These are phyloP conservation scores for Acleris emargana DNA, from an alignment of 2,888 invertebrate genomes.

Conservation along the genomic window DNA sequence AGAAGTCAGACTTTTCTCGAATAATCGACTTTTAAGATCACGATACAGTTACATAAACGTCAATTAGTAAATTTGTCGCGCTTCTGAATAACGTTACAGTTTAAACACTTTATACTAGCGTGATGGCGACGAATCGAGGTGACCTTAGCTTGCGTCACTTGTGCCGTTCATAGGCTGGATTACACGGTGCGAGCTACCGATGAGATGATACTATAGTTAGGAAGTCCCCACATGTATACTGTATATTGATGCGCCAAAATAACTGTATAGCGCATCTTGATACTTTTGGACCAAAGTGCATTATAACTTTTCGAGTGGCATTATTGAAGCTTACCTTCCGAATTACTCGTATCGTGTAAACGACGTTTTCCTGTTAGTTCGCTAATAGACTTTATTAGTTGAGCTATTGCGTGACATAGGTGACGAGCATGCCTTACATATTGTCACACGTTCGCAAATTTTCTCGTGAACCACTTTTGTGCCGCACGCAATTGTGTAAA, in stretches of 20 bases:
- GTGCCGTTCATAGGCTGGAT: background rate
- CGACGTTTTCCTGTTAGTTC: slow-evolving; percentile 21
- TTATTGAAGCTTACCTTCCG: background rate
- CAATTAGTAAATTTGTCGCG: slow-evolving; percentile 54
- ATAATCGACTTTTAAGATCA: slow-evolving; percentile 27
- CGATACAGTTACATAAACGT: slow-evolving; percentile 54
- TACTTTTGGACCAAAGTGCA: no score
- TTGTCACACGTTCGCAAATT: slow-evolving; percentile 61
- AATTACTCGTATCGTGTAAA: background rate
- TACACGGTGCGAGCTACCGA: background rate
- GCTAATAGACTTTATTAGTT: slow-evolving; percentile 64
- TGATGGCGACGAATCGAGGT: slow-evolving; percentile 49
- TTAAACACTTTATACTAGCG: slow-evolving; percentile 43
- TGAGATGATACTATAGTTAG: background rate
- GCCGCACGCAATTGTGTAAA: slow-evolving; percentile 26
- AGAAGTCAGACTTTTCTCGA: background rate
- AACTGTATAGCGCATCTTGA: no score
- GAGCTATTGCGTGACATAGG: slow-evolving; percentile 53
- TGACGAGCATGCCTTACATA: slow-evolving; percentile 53
- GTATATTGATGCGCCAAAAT: no score
- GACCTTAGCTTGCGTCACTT: slow-evolving; percentile 50
- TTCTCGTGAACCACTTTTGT: slow-evolving; percentile 57
- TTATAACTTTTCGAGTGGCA: no score
- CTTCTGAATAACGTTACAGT: slow-evolving; percentile 48
- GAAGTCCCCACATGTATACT: no score